Conservation (phyloP, 2,113 vertebrate genomes). For the Labeo catla region DNA sequence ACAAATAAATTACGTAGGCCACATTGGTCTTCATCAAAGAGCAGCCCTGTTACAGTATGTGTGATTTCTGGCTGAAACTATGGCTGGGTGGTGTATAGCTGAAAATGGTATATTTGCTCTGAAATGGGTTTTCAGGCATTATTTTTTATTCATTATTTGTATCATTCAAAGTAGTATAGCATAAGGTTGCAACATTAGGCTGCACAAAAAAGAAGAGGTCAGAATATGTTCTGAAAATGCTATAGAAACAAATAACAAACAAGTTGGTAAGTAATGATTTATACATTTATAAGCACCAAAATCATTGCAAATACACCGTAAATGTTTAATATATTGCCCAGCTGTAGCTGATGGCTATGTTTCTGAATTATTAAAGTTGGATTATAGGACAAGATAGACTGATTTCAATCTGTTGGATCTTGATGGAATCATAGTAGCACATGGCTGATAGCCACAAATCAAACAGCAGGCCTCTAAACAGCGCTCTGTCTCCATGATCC, state of each 20-base stretch:
- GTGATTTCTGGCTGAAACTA: too few relatives aligned
- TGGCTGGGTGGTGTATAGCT: too few relatives aligned
- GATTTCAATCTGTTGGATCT: neutral
- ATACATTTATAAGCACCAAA: neutral
- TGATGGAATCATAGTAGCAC: slow-evolving; percentile 33
- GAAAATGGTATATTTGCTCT: neutral
- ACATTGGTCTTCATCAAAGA: too few relatives aligned
- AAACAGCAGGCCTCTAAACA: neutral
- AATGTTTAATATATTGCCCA: neutral
- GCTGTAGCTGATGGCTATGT: neutral
- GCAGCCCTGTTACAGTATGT: too few relatives aligned
- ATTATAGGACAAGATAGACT: neutral
- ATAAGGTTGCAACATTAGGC: neutral
- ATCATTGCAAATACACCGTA: neutral
- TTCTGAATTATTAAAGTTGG: slow-evolving; percentile 1
- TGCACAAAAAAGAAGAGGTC: neutral
- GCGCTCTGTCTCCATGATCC: neutral
- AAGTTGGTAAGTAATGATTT: neutral
- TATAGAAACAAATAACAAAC: neutral
- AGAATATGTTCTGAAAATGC: neutral
- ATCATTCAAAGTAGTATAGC: neutral
- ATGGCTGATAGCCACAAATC: neutral
- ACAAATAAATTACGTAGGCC: neutral
- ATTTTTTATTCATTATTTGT: neutral
- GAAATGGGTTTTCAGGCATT: neutral